Conservation (phyloP, 2,888 invertebrate genomes). For the Acrocera orbiculus region DNA sequence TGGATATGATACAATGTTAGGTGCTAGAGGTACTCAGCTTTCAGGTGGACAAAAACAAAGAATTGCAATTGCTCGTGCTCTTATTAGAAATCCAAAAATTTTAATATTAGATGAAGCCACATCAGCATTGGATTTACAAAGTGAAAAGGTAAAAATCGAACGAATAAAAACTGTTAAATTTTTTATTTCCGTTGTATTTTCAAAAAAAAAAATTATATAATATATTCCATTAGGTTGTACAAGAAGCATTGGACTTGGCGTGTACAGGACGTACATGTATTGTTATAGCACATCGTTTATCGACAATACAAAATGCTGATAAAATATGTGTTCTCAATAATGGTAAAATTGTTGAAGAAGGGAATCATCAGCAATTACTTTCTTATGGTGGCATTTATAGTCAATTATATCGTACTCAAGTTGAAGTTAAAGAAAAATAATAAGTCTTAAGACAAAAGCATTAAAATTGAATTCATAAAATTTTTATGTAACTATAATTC, state of each 20-base stretch:
- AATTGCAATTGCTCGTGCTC: slow-evolving; percentile 61
- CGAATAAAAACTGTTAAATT: not conserved
- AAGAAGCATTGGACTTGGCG: slow-evolving; percentile 68
- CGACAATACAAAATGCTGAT: slow-evolving; percentile 67
- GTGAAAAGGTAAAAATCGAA: slow-evolving; percentile 47
- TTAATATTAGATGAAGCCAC: slow-evolving; percentile 58
- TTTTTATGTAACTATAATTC: too few relatives aligned
- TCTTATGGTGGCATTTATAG: slow-evolving; percentile 44
- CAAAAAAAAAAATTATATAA: not conserved
- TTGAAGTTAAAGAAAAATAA: too few relatives aligned
- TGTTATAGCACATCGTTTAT: slow-evolving; percentile 69
- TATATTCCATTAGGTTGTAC: slow-evolving; percentile 38
- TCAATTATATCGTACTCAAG: slow-evolving; percentile 44
- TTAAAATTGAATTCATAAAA: too few relatives aligned
- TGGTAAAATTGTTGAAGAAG: slow-evolving; percentile 57
- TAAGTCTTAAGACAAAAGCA: too few relatives aligned
- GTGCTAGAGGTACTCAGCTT: slow-evolving; percentile 55
- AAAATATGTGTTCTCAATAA: slow-evolving; percentile 65
- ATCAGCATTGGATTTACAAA: slow-evolving; percentile 57
- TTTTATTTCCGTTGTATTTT: not conserved
- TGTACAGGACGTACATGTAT: slow-evolving; percentile 66
- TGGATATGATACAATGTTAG: slow-evolving; percentile 56
- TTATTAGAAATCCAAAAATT: slow-evolving; percentile 52
- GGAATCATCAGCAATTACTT: slow-evolving; percentile 57
- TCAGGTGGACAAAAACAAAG: slow-evolving; percentile 76